These are phyloP conservation scores for Catamblyrhynchus diadema DNA, from an alignment of 2,797 vertebrate genomes.

Conservation along the genomic window DNA sequence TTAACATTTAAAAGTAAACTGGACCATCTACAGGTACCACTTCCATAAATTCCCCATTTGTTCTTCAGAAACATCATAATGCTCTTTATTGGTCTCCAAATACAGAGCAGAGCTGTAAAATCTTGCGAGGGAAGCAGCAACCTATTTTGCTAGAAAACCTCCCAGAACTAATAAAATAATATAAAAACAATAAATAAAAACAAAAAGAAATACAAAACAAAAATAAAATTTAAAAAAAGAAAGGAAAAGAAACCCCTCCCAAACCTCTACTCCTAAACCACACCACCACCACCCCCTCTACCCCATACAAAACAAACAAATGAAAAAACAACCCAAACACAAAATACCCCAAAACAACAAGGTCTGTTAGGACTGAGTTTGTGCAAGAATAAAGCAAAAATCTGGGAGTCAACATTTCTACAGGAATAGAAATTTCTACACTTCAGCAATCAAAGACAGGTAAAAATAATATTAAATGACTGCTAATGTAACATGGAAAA, in stretches of 20 bases:
- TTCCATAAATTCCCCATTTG: neutral
- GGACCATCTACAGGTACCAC: neutral
- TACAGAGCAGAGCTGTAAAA: neutral
- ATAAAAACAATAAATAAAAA: neutral
- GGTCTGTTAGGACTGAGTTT: neutral
- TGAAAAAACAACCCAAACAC: neutral
- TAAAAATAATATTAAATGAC: neutral
- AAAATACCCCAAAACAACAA: neutral
- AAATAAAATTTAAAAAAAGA: no score
- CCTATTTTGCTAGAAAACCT: neutral
- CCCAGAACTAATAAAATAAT: no score
- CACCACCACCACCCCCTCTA: fast-evolving
- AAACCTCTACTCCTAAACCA: neutral
- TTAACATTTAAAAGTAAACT: neutral
- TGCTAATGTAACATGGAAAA: neutral
- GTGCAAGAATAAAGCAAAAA: neutral
- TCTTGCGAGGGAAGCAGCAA: neutral
- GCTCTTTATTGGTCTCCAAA: neutral
- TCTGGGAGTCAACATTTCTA: neutral
- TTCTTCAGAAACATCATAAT: neutral
- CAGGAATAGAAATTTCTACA: neutral
- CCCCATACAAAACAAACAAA: neutral
- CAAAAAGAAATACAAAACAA: no score
- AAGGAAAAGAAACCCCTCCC: no score
- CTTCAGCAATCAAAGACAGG: neutral